Conservation (phyloP, 2,113 vertebrate genomes). For the Azemiops feae region DNA sequence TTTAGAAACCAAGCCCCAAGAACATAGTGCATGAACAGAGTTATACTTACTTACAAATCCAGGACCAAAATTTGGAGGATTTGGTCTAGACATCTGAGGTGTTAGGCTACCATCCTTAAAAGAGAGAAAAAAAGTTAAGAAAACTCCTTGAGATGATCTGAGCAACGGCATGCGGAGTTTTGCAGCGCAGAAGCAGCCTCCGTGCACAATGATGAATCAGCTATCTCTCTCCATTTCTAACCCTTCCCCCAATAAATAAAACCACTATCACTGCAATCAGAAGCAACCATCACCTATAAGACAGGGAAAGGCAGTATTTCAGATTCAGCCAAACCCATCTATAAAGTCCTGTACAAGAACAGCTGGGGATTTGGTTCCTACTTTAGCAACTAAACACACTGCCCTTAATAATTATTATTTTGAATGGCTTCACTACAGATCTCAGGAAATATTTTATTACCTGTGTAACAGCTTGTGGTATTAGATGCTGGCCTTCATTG, state of each 20-base stretch:
- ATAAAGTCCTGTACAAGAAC: not conserved
- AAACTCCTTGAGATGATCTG: not conserved
- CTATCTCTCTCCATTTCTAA: not conserved
- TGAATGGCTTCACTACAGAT: constrained; percentile 7
- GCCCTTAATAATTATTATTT: constrained; percentile 12
- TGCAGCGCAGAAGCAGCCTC: too few species aligned
- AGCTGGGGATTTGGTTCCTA: not conserved
- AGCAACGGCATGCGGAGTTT: not conserved
- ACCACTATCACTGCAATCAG: not conserved
- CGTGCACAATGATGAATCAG: too few species aligned
- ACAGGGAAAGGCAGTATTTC: not conserved
- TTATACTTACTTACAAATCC: constrained; percentile 92
- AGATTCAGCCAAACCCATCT: not conserved
- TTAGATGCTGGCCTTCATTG: constrained; percentile 69
- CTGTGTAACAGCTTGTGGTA: constrained; percentile 75
- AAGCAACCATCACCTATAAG: not conserved
- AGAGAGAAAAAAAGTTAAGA: not conserved
- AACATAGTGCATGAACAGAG: constrained; percentile 36
- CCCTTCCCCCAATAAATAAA: not conserved
- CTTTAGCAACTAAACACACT: not conserved
- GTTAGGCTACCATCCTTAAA: constrained; percentile 87
- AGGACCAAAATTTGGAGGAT: constrained; percentile 87
- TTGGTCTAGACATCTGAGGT: constrained; percentile 86
- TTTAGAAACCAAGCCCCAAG: constrained; percentile 37
- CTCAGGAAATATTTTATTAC: constrained; percentile 59